Percentiles rank a stretch among this genome's conserved stretches.
phyloP scores from a whole-genome alignment of 1,140 invertebrate species.

The Cotesia vestalis region DNA sequence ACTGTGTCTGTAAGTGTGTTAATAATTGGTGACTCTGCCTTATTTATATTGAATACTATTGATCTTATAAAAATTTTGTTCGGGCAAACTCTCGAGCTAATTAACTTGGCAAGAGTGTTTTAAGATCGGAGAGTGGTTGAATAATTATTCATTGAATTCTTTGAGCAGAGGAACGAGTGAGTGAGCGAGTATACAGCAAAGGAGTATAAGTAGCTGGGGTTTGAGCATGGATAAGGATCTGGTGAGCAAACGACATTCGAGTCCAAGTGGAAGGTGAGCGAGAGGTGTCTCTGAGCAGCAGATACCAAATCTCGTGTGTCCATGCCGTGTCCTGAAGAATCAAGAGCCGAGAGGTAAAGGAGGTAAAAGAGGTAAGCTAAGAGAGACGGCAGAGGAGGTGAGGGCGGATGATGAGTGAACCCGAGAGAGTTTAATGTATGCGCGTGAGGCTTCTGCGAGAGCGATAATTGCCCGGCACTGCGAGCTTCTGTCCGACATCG shows the following conservation, averaged over 20 bases:
- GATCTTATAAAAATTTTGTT: background rate
- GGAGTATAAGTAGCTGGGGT: background rate
- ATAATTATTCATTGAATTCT: slow-evolving; percentile 26
- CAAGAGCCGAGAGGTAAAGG: slow-evolving; percentile 27
- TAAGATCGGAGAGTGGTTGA: slow-evolving; percentile 10
- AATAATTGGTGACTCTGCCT: too few species aligned
- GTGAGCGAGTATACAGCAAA: slow-evolving; percentile 25
- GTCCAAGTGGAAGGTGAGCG: slow-evolving; percentile 38
- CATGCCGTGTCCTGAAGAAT: slow-evolving; percentile 39
- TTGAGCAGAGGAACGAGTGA: background rate
- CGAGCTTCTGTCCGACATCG: slow-evolving; percentile 47
- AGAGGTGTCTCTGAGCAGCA: slow-evolving; percentile 47
- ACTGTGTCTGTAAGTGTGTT: too few species aligned
- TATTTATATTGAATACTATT: too few species aligned
- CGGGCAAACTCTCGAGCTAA: background rate
- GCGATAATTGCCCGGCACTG: slow-evolving; percentile 63
- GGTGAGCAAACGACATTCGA: slow-evolving; percentile 23
- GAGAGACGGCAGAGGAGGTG: slow-evolving; percentile 24
- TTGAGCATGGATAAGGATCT: slow-evolving; percentile 10
- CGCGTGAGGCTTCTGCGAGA: slow-evolving; percentile 48
- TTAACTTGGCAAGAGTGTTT: slow-evolving; percentile 2
- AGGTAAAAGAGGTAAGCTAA: slow-evolving; percentile 29
- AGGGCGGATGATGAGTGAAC: slow-evolving; percentile 33
- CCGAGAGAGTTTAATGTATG: slow-evolving; percentile 55
- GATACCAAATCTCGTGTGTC: slow-evolving; percentile 54